These are phyloP conservation scores for Entomyzon cyanotis DNA, from an alignment of 2,113 vertebrate species.

Conservation along the genomic window DNA sequence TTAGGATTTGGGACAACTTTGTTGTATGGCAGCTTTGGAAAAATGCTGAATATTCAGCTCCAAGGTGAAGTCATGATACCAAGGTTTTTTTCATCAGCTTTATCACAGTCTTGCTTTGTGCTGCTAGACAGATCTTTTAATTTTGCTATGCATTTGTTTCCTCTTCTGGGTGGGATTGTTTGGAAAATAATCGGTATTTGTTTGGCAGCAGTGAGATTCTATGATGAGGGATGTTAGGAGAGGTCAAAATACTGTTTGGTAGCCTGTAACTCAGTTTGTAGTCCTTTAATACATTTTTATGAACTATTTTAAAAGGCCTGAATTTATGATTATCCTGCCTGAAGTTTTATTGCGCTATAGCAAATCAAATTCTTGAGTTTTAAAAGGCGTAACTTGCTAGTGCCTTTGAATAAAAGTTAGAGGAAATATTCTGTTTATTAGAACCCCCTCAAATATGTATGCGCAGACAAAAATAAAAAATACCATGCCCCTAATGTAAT, in stretches of 20 bases:
- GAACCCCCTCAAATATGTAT: neutral
- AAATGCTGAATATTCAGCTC: neutral
- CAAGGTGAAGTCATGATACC: neutral
- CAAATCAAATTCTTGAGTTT: slow-evolving; percentile 4
- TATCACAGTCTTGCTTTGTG: neutral
- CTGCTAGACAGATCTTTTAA: neutral
- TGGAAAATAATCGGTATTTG: neutral
- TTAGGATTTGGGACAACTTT: neutral
- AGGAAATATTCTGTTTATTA: neutral
- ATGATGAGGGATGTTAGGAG: neutral
- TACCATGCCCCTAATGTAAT: neutral
- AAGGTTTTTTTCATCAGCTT: neutral
- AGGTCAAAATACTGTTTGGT: neutral
- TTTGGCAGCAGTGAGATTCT: neutral
- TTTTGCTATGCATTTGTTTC: neutral
- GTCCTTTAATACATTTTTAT: slow-evolving; percentile 1
- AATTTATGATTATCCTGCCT: slow-evolving; percentile 1
- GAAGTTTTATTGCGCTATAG: neutral
- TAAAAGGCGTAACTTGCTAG: neutral
- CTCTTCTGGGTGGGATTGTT: neutral
- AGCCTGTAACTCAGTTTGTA: neutral
- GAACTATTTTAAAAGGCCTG: neutral
- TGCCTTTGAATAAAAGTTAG: neutral
- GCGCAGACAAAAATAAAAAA: neutral
- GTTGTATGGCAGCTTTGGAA: neutral